Base-by-base conservation (phyloP, 2,113 vertebrate genomes). In the Tragelaphus strepsiceros region DNA sequence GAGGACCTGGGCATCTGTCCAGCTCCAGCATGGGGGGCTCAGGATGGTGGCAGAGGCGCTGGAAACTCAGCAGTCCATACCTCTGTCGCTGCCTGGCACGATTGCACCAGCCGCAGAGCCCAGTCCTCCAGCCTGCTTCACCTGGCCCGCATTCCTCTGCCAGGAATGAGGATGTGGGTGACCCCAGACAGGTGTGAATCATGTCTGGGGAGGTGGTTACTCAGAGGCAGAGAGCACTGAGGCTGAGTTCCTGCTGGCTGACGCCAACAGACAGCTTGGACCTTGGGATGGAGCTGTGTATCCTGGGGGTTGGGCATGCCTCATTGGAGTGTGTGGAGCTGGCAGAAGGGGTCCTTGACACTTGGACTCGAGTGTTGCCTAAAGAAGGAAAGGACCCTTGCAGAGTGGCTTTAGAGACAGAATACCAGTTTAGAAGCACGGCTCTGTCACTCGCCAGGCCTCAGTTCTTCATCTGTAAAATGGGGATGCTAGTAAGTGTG, bases 131-230 rank as follows among this genome's bases (percentile, higher is more conserved):
- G 0, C 67, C 21, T 2, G 3, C 51, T 59, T 93, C 59, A 94
- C 90, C 96, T 0, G 3, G 32, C 71, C 92, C 0, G 6, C 67
- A 53, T 98, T 98, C 97, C 97, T 93, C 1, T 4, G 24, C 12
- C 0, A 91, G 77, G 88, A 94, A 94, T 4, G 91, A 98, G 97
- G 98, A 90, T 96, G 95, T 94, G 96, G 96, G 96, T 95, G 98
- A 97, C 96, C 95, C 97, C 95, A 97, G 97, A 96, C 91, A 24
- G 94, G 83, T 59, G n/a, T 97, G 97, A 97, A 64, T 98, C 97
- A 98, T 91, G 96, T 97, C 96, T 97, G 46, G 59, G 88, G 91
- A 96, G 95, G 90, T 30, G 51, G 92, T 98, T 97, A 95, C 95
- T 96, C 96, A 97, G 90, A 84, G 56, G 89, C 26, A 0, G 74